Percentiles rank a stretch among this genome's conserved stretches.
These are phyloP conservation scores for Aplysina aerophoba DNA, from an alignment of 37 sponge, comb jelly and placozoan genomes.

Conservation along the genomic window DNA sequence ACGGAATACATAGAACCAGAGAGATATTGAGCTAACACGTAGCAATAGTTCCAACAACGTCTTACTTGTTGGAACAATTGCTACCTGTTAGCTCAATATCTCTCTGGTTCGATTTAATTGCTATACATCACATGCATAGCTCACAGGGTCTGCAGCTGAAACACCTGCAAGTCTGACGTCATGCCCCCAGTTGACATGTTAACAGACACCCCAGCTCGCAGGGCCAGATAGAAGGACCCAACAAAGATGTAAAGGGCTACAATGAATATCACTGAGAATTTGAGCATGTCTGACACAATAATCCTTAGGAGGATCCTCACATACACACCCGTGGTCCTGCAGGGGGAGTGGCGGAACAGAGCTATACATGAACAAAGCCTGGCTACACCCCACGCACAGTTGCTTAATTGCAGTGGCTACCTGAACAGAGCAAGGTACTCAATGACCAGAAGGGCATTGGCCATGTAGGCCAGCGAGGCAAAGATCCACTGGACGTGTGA, in stretches of 20 bases:
- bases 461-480: constrained; percentile 27
- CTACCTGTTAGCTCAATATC: no score
- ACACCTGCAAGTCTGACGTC: not conserved
- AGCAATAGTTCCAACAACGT: no score
- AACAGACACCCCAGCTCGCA: constrained; percentile 19
- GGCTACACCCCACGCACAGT: no score
- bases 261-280: not conserved
- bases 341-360: not conserved
- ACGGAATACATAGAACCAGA: no score
- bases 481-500: constrained; percentile 31
- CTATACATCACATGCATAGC: not conserved
- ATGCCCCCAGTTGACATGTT: not conserved
- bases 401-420: no score
- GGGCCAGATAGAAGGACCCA: constrained; percentile 27
- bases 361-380: no score
- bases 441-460: constrained; percentile 13
- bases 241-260: constrained; percentile 6
- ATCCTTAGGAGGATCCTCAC: constrained; percentile 31
- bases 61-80: no score
- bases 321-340: constrained; percentile 20
- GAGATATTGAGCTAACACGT: no score
- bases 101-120: not conserved
- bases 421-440: constrained; percentile 25
- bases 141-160: not conserved
- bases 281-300: constrained; percentile 25